These are phyloP conservation scores for Hemicrepidius hirtus DNA, from an alignment of 2,888 invertebrate species.

Conservation along the genomic window DNA sequence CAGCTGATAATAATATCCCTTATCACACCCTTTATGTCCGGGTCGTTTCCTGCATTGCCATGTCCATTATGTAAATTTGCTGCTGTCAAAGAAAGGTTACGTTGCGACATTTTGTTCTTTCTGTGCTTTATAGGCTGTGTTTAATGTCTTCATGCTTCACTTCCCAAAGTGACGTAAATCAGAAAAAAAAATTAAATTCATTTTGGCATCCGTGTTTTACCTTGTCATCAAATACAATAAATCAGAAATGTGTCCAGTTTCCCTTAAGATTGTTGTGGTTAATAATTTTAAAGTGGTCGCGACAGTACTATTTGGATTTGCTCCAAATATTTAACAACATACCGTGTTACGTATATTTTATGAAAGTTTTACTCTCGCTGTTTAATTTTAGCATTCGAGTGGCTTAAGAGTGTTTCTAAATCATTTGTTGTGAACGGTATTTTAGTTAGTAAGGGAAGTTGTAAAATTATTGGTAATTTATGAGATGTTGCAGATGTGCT, in stretches of 20 bases:
- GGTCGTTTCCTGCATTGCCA: conserved; percentile 37
- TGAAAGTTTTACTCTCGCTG: conserved; percentile 17
- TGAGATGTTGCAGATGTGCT: background rate
- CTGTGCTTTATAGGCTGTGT: conserved; percentile 21
- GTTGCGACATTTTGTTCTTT: conserved; percentile 44
- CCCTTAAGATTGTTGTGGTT: conserved; percentile 24
- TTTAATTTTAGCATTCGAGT: conserved; percentile 11
- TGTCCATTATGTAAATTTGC: conserved; percentile 45
- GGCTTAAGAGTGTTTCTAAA: background rate
- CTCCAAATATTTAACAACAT: conserved; percentile 38
- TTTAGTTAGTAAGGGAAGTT: conserved; percentile 14
- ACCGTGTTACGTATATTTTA: conserved; percentile 11
- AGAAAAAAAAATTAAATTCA: background rate
- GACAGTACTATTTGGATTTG: conserved; percentile 24
- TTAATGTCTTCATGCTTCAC: background rate
- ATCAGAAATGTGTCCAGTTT: conserved; percentile 2
- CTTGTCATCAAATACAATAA: conserved; percentile 8
- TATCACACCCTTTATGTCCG: conserved; percentile 44
- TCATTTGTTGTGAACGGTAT: conserved; percentile 11
- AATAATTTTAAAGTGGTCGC: conserved; percentile 18
- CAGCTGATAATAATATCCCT: conserved; percentile 44
- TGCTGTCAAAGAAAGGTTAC: conserved; percentile 45
- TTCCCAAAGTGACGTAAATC: background rate
- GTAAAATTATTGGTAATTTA: conserved; percentile 5
- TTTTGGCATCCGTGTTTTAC: background rate